Evolutionary conservation across 2,888 invertebrate genomes (phyloP), one percentile per base, ranked within the genome.

Genomic region (Polyommatus icarus): DNA sequence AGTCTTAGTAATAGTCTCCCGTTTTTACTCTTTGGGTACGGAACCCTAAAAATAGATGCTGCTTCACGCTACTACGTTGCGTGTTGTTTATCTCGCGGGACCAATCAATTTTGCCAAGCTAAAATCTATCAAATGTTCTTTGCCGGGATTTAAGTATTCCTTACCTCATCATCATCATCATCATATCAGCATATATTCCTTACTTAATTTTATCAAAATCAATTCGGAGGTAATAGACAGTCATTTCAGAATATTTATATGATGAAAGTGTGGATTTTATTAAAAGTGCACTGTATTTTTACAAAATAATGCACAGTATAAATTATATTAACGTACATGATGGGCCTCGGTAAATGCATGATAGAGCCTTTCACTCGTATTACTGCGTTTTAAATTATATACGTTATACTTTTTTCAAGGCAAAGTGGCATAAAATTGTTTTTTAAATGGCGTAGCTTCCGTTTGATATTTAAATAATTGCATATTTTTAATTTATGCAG

Each of bases 381-480:
- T 32, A 18, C 29, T 32, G 29, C 18, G 67, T 67, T 67, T 67
- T 29, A 29, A 67, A 67, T 6, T 67, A 29, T 32, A 24, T 29
- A 67, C 15, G 29, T 32, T 67, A 18, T 67, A 67, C 29, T 67
- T 67, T 67, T 15, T 4, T 12, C 61, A 15, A 67, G 29, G 29
- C 2, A 18, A 32, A 32, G 18, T 67, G 15, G 67, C 15, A 67
- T 32, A 18, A 67, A 67, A 61, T 67, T 67, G 67, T 29, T 32
- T 29, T 61, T 29, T 67, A 67, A 67, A 18, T 67, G 67, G 10
- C 10, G 12, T 67, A 24, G 24, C 24, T 32, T 32, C 32, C 67
- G 67, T 67, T 29, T 67, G 29, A 67, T 67, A 67, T 32, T 67
- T 32, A 18, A 67, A 67, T 29, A 67, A 67, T 67, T 67, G 29